Percentiles rank a stretch among this genome's conserved stretches.
phyloP scores from a whole-genome alignment of 2,113 vertebrate species.

The Oryzias melastigma region DNA sequence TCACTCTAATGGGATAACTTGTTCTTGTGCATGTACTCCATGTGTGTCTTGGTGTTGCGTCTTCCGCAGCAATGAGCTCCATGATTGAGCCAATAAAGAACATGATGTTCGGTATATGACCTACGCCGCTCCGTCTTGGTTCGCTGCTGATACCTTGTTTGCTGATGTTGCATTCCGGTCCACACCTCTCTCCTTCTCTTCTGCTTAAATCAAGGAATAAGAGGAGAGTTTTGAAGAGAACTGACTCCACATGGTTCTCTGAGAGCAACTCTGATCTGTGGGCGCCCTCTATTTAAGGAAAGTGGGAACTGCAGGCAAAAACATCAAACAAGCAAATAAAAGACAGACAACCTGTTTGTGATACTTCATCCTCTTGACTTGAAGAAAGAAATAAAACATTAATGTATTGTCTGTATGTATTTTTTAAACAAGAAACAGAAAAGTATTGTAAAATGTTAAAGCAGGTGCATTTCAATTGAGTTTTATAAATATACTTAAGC shows the following conservation, averaged over 20 bases:
- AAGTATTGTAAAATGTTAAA: no score
- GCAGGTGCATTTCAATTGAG: no score
- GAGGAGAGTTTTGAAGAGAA: not conserved
- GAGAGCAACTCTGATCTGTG: conserved; percentile 39
- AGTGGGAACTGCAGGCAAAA: conserved; percentile 32
- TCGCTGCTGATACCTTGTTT: conserved; percentile 11
- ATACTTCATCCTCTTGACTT: no score
- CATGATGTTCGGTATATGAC: conserved; percentile 23
- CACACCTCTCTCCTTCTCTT: not conserved
- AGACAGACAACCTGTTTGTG: no score
- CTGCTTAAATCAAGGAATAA: conserved; percentile 20
- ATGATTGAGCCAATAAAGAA: conserved; percentile 29
- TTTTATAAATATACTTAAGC: no score
- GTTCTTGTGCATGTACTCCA: conserved; percentile 3
- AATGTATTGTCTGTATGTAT: no score
- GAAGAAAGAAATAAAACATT: no score
- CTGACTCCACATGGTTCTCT: not conserved
- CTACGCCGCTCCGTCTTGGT: conserved; percentile 2
- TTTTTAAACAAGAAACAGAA: no score
- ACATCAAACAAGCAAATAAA: not conserved
- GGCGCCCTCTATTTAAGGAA: conserved; percentile 52
- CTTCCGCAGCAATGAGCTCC: conserved; percentile 17
- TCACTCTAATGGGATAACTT: conserved; percentile 32
- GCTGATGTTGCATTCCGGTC: conserved; percentile 22
- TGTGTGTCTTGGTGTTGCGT: conserved; percentile 3